A percentile compares a stretch with the other conserved stretches of the same genome.
These are phyloP conservation scores for Mionectes macconnelli DNA, from an alignment of 2,113 vertebrate species.

Conservation along the genomic window DNA sequence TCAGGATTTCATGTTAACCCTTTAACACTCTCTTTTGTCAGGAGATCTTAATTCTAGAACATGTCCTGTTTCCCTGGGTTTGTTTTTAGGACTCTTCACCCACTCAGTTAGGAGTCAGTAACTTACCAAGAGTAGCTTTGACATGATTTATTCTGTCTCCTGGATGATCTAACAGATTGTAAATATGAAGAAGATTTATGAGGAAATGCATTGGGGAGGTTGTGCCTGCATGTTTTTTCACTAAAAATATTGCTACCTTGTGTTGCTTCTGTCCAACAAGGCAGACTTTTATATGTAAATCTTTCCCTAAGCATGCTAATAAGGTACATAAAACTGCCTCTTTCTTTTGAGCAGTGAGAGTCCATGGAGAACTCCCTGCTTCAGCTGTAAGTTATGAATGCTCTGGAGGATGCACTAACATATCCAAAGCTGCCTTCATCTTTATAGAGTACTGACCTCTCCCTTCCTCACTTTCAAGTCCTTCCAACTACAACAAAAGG, in stretches of 20 bases:
- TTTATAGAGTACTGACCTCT: neutral
- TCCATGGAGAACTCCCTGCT: neutral
- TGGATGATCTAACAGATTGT: neutral
- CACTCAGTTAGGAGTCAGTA: neutral
- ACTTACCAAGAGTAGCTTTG: neutral
- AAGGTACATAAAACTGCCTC: neutral
- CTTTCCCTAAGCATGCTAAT: neutral
- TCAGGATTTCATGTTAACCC: neutral
- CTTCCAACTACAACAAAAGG: neutral
- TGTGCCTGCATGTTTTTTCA: neutral
- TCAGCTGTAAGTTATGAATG: neutral
- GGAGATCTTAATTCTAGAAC: neutral
- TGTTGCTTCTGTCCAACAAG: neutral
- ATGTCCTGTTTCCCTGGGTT: neutral
- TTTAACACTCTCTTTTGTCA: neutral
- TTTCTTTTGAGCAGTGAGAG: neutral
- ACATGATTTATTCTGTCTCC: neutral
- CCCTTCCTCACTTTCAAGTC: neutral
- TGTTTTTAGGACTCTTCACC: neutral
- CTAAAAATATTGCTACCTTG: neutral
- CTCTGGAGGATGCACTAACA: neutral
- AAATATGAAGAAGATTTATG: neutral
- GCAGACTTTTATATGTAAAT: neutral
- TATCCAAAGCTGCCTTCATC: neutral
- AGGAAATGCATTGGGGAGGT: neutral